Conservation (phyloP, 2,797 vertebrate species). For the Intellagama lesueurii region DNA sequence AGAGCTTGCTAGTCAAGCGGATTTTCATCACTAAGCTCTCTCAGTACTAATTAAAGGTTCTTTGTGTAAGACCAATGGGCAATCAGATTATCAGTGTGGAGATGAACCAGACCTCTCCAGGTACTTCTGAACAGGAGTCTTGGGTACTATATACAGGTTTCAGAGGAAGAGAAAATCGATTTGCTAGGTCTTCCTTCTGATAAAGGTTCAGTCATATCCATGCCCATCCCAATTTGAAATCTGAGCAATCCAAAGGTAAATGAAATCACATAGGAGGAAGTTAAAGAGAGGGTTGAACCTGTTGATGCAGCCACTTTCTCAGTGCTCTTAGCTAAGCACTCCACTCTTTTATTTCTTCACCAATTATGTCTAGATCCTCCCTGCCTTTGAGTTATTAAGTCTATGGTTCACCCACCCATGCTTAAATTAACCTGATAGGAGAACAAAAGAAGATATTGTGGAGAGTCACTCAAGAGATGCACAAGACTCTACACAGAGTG, state of each 20-base stretch:
- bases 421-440: neutral
- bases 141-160: conserved; percentile 59
- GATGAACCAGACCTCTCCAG: conserved; percentile 75
- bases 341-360: conserved; percentile 15
- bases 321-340: conserved; percentile 49
- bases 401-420: neutral
- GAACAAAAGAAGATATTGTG: neutral
- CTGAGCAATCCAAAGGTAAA: conserved; percentile 66
- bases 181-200: conserved; percentile 32
- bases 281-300: conserved; percentile 27
- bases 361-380: neutral
- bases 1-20: conserved; percentile 79
- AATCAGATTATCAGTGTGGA: conserved; percentile 80
- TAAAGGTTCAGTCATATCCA: conserved; percentile 23
- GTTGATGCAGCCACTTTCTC: conserved; percentile 45
- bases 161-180: conserved; percentile 39
- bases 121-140: conserved; percentile 69
- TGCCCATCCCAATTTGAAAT: conserved; percentile 54
- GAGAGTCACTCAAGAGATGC: no score
- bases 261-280: conserved; percentile 53
- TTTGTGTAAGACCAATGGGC: conserved; percentile 80
- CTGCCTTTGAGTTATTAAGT: neutral
- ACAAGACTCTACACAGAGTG: no score
- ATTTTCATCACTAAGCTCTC: conserved; percentile 76
- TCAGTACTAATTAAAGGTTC: conserved; percentile 82